phyloP scores from a whole-genome alignment of 2,113 vertebrate genomes.

The Bagarius yarrelli region DNA sequence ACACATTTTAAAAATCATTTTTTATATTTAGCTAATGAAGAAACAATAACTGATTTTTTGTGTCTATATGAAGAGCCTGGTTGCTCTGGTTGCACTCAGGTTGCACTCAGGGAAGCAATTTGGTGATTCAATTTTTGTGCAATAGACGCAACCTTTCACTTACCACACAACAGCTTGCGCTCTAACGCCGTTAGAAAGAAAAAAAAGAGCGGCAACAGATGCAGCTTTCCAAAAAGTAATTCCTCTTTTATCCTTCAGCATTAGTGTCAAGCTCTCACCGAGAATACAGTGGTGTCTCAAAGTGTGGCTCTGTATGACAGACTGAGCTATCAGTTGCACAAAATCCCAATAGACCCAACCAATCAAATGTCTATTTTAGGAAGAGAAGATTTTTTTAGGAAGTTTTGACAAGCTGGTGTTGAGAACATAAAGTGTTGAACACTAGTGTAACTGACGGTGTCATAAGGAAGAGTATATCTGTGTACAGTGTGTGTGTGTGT shows the following conservation, averaged over 20 bases:
- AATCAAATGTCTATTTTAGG: constrained; percentile 31
- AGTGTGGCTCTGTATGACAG: constrained; percentile 40
- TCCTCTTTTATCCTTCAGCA: constrained; percentile 41
- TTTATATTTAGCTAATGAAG: constrained; percentile 20
- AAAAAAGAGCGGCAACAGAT: constrained; percentile 38
- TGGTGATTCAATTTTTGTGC: constrained; percentile 39
- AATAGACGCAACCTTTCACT: constrained; percentile 30
- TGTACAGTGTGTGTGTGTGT: neutral
- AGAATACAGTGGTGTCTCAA: constrained; percentile 35
- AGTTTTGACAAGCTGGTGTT: constrained; percentile 3
- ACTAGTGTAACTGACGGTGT: neutral
- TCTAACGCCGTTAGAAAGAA: constrained; percentile 25
- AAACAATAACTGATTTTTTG: neutral
- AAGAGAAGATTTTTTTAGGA: constrained; percentile 13
- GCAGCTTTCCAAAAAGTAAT: constrained; percentile 44
- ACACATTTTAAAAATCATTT: constrained; percentile 28
- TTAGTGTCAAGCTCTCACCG: constrained; percentile 39
- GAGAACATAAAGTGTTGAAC: neutral
- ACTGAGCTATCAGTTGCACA: constrained; percentile 26
- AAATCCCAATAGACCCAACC: neutral
- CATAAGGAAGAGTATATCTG: neutral
- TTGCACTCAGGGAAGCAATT: too few relatives aligned
- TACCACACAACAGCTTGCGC: constrained; percentile 32
- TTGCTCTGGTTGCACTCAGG: constrained; percentile 21
- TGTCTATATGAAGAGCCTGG: neutral